Evolutionary conservation across 1,140 invertebrate genomes (phyloP).

Genomic region (Macrosteles quadrilineatus): DNA sequence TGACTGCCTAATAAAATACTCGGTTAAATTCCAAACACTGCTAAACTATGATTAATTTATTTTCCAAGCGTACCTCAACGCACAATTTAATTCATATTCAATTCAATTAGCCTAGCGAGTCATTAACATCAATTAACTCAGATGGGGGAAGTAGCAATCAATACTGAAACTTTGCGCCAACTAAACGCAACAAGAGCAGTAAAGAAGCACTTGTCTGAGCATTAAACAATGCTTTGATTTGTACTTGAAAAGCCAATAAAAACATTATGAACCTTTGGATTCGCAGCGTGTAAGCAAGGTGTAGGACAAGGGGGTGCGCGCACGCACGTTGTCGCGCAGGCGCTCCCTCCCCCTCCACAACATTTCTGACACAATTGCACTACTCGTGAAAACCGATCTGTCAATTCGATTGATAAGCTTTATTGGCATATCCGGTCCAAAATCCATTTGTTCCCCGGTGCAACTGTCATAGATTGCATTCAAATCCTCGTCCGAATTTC

Average conservation of each 20-base stretch:
- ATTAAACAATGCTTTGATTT: slow-evolving; percentile 25
- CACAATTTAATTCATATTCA: too few species aligned
- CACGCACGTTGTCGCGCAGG: not conserved
- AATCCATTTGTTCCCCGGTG: not conserved
- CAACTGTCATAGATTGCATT: too few species aligned
- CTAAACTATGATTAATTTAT: too few species aligned
- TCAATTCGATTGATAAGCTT: slow-evolving; percentile 15
- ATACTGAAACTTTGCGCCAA: too few species aligned
- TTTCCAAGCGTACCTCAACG: too few species aligned
- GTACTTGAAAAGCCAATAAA: slow-evolving; percentile 23
- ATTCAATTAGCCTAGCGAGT: too few species aligned
- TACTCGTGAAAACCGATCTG: slow-evolving; percentile 6
- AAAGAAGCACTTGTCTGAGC: slow-evolving; percentile 11
- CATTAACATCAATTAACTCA: too few species aligned
- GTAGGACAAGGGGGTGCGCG: slow-evolving; percentile 15
- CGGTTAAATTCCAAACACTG: too few species aligned
- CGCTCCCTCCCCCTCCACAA: not conserved
- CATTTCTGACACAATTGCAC: not conserved
- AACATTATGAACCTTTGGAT: slow-evolving; percentile 23
- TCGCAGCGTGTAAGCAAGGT: slow-evolving; percentile 14
- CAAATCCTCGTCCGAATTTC: too few species aligned
- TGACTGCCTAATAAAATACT: too few species aligned
- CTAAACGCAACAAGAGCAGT: too few species aligned
- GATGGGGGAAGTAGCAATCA: too few species aligned
- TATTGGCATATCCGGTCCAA: not conserved